Percentiles rank a stretch among this genome's conserved stretches.
phyloP scores from a whole-genome alignment of 1,140 invertebrate genomes.

The Lordiphosa collinella region DNA sequence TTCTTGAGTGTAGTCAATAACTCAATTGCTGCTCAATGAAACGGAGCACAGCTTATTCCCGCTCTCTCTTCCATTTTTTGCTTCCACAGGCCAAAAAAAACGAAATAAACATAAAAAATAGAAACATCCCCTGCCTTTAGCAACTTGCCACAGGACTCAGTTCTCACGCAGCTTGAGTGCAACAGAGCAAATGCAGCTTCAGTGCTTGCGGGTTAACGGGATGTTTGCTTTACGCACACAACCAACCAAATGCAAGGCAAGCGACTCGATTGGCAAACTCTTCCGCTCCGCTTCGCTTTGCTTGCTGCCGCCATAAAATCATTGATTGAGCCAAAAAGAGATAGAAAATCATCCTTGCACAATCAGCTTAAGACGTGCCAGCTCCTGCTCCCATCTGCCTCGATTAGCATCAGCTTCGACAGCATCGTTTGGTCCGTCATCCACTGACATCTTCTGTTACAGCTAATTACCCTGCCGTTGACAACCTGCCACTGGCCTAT shows the following conservation, averaged over 20 bases:
- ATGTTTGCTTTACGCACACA: conserved; percentile 47
- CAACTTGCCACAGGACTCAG: background rate
- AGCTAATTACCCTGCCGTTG: conserved; percentile 54
- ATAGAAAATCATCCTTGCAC: conserved; percentile 31
- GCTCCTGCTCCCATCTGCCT: background rate
- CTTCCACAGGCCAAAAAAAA: no score
- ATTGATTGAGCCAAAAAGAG: conserved; percentile 22
- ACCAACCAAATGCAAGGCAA: conserved; percentile 26
- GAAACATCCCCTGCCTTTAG: background rate
- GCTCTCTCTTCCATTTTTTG: no score
- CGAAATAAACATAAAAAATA: background rate
- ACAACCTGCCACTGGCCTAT: conserved; percentile 29
- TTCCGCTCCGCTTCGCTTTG: conserved; percentile 32
- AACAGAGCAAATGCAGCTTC: conserved; percentile 14
- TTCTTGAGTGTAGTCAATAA: conserved; percentile 13
- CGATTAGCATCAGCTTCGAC: conserved; percentile 1
- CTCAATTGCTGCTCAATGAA: conserved; percentile 7
- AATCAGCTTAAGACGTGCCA: conserved; percentile 37
- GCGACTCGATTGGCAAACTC: no score
- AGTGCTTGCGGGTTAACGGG: conserved; percentile 32
- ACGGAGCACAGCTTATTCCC: background rate
- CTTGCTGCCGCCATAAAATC: conserved; percentile 46
- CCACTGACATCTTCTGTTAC: conserved; percentile 26
- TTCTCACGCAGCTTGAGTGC: conserved; percentile 4
- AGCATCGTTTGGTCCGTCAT: background rate